Percentiles rank a stretch among this genome's conserved stretches.
Conservation (phyloP, 2,113 vertebrate species). For the Chiloscyllium plagiosum region DNA sequence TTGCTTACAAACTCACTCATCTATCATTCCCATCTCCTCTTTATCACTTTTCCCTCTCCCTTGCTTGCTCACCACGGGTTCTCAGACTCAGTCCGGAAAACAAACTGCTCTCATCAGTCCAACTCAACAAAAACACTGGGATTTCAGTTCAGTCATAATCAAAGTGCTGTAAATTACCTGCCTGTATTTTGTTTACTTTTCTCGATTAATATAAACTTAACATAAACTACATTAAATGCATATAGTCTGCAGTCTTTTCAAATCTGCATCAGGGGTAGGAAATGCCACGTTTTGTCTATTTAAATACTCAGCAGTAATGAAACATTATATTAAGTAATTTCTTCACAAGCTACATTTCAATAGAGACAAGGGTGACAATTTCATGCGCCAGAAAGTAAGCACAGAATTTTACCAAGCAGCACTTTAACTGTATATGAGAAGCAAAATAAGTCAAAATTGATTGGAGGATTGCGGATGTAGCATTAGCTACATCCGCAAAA, state of each 20-base stretch:
- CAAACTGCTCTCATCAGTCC: background rate
- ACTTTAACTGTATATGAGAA: background rate
- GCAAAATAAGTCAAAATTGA: background rate
- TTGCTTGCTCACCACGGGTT: background rate
- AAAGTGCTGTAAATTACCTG: background rate
- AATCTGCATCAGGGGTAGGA: background rate
- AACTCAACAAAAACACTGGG: background rate
- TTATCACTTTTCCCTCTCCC: background rate
- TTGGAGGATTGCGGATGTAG: too few species aligned
- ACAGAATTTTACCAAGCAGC: background rate
- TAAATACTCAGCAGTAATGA: too few species aligned
- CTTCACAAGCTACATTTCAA: too few species aligned
- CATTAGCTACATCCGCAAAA: background rate
- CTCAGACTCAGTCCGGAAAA: background rate
- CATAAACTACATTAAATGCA: background rate
- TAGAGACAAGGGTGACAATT: background rate
- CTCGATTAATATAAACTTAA: too few species aligned
- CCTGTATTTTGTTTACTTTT: background rate
- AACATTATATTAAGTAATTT: background rate
- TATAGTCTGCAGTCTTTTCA: background rate
- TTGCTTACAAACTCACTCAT: too few species aligned
- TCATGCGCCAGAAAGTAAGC: background rate
- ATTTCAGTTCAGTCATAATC: background rate
- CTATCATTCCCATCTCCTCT: too few species aligned
- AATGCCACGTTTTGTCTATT: background rate